Conservation (phyloP, 2,113 vertebrate species). For the Hydrolagus affinis region DNA sequence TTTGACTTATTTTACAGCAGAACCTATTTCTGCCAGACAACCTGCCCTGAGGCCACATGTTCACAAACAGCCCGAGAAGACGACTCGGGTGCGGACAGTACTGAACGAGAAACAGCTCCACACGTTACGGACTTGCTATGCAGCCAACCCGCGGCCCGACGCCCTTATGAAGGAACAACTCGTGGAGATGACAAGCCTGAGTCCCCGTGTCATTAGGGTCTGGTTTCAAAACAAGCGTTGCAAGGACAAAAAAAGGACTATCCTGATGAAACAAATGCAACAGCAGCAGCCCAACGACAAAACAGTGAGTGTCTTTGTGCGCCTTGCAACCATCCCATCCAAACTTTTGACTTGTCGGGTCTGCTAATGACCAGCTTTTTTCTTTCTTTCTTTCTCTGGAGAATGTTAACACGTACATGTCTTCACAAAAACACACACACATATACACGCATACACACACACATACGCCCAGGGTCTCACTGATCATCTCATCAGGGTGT, state of each 20-base stretch:
- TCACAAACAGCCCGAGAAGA: slow-evolving; percentile 97
- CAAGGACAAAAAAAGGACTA: slow-evolving; percentile 94
- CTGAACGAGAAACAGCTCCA: slow-evolving; percentile 98
- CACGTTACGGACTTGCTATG: slow-evolving; percentile 95
- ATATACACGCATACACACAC: too few relatives aligned
- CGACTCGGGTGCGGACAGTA: slow-evolving; percentile 90
- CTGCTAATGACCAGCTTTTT: neutral
- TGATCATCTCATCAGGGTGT: too few relatives aligned
- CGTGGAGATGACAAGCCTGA: slow-evolving; percentile 97
- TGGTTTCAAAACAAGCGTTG: slow-evolving; percentile 99
- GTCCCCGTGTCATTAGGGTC: slow-evolving; percentile 90
- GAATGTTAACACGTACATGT: neutral
- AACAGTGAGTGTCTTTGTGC: slow-evolving; percentile 66
- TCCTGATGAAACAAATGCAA: slow-evolving; percentile 95
- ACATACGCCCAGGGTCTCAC: too few relatives aligned
- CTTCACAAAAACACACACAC: neutral
- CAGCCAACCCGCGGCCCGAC: slow-evolving; percentile 91
- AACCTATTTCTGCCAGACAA: slow-evolving; percentile 92
- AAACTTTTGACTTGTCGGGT: neutral
- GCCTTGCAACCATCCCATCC: neutral
- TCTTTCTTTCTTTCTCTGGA: too few relatives aligned
- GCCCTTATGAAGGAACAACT: slow-evolving; percentile 99
- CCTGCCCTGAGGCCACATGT: slow-evolving; percentile 87
- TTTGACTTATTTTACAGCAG: slow-evolving; percentile 66
- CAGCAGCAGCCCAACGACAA: slow-evolving; percentile 95